phyloP scores from a whole-genome alignment of 2,797 vertebrate genomes.

The Lycodopsis pacificus region DNA sequence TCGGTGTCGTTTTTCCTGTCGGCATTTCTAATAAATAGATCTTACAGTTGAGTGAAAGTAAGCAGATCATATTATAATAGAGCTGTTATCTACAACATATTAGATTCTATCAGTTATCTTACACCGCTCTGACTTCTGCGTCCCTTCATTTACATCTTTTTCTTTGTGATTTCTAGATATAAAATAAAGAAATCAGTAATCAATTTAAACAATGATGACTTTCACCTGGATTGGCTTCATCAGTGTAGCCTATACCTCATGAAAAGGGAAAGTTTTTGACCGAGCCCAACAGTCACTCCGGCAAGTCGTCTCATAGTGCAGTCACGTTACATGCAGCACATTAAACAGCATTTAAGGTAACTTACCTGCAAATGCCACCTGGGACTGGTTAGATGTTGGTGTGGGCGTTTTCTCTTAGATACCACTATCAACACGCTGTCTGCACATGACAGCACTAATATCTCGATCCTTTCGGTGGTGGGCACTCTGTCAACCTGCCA shows the following conservation, averaged over 20 bases:
- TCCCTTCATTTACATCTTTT: constrained; percentile 8
- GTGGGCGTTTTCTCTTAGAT: neutral
- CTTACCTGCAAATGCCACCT: neutral
- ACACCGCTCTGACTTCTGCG: neutral
- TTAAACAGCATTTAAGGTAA: neutral
- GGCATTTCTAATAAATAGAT: constrained; percentile 12
- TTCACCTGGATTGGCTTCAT: constrained; percentile 15
- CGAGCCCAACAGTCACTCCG: neutral
- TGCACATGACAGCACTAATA: neutral
- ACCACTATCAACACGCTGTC: neutral
- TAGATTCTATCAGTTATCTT: neutral
- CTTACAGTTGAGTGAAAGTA: constrained; percentile 1
- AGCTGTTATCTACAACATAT: constrained; percentile 1
- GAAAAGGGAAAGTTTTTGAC: constrained; percentile 3
- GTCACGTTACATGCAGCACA: neutral
- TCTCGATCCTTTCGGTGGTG: neutral
- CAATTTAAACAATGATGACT: neutral
- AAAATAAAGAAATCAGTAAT: constrained; percentile 19
- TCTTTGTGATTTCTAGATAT: neutral
- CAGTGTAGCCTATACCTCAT: neutral
- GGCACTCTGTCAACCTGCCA: no score
- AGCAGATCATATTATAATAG: neutral
- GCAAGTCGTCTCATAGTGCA: neutral
- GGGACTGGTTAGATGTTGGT: neutral
- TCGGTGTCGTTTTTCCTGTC: neutral